A percentile compares a stretch with the other conserved stretches of the same genome.
Conservation (phyloP, 2,888 invertebrate genomes). For the Camptogramma bilineatum region DNA sequence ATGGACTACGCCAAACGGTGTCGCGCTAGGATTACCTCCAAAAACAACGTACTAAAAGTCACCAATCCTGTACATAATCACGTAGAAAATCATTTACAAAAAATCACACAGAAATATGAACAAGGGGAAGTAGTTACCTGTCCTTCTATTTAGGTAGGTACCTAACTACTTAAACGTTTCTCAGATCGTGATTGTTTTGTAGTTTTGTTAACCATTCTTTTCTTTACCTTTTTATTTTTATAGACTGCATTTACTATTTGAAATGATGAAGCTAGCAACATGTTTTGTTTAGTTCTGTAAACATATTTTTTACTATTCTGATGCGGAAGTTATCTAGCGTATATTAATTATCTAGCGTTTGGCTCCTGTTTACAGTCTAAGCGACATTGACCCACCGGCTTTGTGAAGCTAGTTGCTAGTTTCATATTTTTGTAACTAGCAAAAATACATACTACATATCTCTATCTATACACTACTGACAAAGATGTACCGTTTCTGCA, state of each 20-base stretch:
- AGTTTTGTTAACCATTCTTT: background rate
- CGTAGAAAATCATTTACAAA: constrained; percentile 71
- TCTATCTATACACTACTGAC: too few relatives aligned
- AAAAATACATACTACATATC: too few relatives aligned
- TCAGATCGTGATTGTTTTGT: background rate
- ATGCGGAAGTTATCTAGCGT: too few relatives aligned
- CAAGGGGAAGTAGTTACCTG: constrained; percentile 79
- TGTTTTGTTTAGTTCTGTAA: background rate
- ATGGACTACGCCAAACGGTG: constrained; percentile 81
- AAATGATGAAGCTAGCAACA: background rate
- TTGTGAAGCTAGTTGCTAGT: too few relatives aligned
- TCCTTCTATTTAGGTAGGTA: constrained; percentile 65
- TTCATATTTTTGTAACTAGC: too few relatives aligned
- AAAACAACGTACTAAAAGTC: constrained; percentile 75
- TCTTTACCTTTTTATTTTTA: background rate
- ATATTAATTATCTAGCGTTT: too few relatives aligned
- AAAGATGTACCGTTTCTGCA: background rate
- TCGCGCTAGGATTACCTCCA: constrained; percentile 80
- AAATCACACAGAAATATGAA: constrained; percentile 76
- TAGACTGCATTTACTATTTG: background rate
- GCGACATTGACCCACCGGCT: too few relatives aligned
- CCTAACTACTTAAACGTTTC: too few relatives aligned
- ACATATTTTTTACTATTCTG: too few relatives aligned
- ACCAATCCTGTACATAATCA: constrained; percentile 82
- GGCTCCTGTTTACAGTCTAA: too few relatives aligned